These are phyloP conservation scores for Syritta pipiens DNA, from an alignment of 2,888 invertebrate genomes.

Conservation along the genomic window DNA sequence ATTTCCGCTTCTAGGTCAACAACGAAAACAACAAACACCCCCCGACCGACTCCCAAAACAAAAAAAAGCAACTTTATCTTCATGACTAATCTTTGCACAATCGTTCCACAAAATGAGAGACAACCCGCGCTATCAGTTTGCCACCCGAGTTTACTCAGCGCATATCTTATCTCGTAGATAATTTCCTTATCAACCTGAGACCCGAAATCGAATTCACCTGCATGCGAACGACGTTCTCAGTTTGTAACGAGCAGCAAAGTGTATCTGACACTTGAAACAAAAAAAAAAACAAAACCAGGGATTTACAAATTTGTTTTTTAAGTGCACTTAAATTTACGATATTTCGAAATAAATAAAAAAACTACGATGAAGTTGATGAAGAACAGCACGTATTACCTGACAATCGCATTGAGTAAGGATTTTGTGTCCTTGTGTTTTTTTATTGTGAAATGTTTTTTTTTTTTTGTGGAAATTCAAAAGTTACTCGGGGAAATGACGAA, in stretches of 20 bases:
- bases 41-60: too few species aligned
- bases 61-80: background rate
- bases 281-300: too few species aligned
- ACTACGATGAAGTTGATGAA: constrained; percentile 70
- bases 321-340: background rate
- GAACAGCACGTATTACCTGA: constrained; percentile 80
- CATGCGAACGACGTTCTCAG: background rate
- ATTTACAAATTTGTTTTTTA: too few species aligned
- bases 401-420: constrained; percentile 81
- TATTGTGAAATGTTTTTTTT: background rate
- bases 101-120: too few species aligned
- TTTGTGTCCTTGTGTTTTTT: constrained; percentile 72
- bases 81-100: constrained; percentile 35
- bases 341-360: constrained; percentile 6
- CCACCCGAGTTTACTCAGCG: background rate
- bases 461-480: background rate
- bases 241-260: background rate
- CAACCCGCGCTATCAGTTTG: too few species aligned
- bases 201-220: background rate
- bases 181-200: background rate
- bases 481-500: constrained; percentile 18
- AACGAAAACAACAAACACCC: too few species aligned
- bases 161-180: background rate
- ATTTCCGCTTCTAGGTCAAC: constrained; percentile 1
- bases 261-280: background rate